Evolutionary conservation across 2,797 vertebrate genomes (phyloP).

Genomic region (Balearica regulorum): DNA sequence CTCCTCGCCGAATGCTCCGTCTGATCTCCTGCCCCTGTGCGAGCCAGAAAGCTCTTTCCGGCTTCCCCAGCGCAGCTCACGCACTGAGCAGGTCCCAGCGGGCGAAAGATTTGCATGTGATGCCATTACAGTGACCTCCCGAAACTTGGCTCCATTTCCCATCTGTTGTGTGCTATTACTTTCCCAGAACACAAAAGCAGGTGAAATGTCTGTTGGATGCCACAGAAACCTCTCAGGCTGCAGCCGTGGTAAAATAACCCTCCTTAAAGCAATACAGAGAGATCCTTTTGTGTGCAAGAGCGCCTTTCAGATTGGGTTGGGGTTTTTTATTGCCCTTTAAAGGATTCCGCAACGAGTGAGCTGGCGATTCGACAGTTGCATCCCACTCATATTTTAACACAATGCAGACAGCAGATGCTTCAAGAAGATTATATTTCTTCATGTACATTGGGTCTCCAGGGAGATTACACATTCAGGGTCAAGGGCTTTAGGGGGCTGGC

Average conservation of each 20-base stretch:
- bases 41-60: background rate
- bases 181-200: background rate
- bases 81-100: accelerated
- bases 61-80: background rate
- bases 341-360: background rate
- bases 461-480: slow-evolving; percentile 2
- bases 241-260: background rate
- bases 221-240: background rate
- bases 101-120: background rate
- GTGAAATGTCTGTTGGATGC: background rate
- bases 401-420: slow-evolving; percentile 20
- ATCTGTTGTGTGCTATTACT: background rate
- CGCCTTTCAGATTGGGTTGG: background rate
- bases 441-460: background rate
- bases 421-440: slow-evolving; percentile 48
- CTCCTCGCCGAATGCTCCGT: background rate
- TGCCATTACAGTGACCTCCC: background rate
- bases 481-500: background rate
- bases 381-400: slow-evolving; percentile 16
- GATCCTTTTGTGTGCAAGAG: background rate
- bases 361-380: background rate
- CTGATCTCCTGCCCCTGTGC: background rate
- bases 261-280: background rate
- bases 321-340: background rate
- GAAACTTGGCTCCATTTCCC: background rate